Percentiles rank a stretch among this genome's conserved stretches.
Evolutionary conservation across 2,888 invertebrate species (phyloP).

Genomic region (Drosophila maculinotata): DNA sequence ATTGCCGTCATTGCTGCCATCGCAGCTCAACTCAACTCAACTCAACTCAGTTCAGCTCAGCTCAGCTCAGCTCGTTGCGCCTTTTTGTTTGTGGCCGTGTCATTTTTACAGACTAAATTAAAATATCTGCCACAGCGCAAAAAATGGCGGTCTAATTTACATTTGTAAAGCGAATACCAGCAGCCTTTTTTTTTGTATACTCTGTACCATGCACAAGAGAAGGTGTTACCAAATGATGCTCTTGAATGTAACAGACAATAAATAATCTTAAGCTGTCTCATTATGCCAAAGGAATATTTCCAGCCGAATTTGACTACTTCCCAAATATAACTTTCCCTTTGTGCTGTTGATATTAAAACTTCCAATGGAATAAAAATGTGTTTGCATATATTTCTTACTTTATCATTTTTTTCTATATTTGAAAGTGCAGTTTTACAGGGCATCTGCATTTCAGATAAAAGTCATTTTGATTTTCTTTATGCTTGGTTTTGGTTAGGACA

Average conservation of each 20-base stretch:
- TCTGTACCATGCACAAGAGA: background rate
- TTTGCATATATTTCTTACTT: too few relatives aligned
- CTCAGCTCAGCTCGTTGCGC: constrained; percentile 22
- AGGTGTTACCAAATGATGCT: too few relatives aligned
- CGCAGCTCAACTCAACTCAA: too few relatives aligned
- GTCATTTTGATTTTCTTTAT: constrained; percentile 4
- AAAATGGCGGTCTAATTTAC: constrained; percentile 80
- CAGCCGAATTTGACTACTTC: too few relatives aligned
- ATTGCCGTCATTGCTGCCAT: constrained; percentile 1
- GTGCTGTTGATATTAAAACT: too few relatives aligned
- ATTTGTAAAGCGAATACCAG: constrained; percentile 77
- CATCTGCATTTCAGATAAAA: background rate
- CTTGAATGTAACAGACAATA: too few relatives aligned
- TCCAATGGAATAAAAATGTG: too few relatives aligned
- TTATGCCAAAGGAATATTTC: too few relatives aligned
- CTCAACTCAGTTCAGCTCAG: constrained; percentile 3
- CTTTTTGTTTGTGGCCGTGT: constrained; percentile 79
- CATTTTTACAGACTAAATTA: constrained; percentile 82
- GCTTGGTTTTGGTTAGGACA: constrained; percentile 44
- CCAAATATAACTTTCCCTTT: too few relatives aligned
- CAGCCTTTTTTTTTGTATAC: constrained; percentile 48
- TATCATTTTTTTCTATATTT: too few relatives aligned
- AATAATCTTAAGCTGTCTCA: too few relatives aligned
- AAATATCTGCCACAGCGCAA: constrained; percentile 71
- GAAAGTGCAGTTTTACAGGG: constrained; percentile 2